phyloP scores from a whole-genome alignment of 2,888 invertebrate genomes.

The Drosophila anomalipes region DNA sequence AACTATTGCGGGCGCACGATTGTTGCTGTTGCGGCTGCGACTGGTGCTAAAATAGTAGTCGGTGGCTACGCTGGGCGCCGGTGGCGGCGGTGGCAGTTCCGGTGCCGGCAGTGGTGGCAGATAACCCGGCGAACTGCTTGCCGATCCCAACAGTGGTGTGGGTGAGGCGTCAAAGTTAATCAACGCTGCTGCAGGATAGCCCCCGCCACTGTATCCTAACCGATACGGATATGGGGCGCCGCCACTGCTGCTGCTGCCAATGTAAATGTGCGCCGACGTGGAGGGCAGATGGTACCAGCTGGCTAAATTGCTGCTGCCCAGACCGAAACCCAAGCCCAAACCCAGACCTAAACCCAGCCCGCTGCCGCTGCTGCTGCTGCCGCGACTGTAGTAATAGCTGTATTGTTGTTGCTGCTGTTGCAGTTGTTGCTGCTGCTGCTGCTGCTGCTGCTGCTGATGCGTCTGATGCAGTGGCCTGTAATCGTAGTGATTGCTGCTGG shows the following conservation, averaged over 20 bases:
- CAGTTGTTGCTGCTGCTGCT: constrained; percentile 47
- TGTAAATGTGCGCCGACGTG: constrained; percentile 79
- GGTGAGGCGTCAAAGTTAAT: constrained; percentile 79
- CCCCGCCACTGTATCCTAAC: constrained; percentile 66
- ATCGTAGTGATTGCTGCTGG: constrained; percentile 44
- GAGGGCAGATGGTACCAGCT: constrained; percentile 77
- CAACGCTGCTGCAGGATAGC: constrained; percentile 71
- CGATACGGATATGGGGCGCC: constrained; percentile 67
- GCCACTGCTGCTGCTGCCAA: constrained; percentile 74
- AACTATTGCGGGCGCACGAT: constrained; percentile 40
- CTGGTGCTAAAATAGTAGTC: constrained; percentile 68
- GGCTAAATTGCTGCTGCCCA: constrained; percentile 73
- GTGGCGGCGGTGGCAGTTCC: constrained; percentile 71
- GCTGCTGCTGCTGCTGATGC: constrained; percentile 32
- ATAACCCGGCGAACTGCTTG: constrained; percentile 67
- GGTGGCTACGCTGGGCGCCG: constrained; percentile 74
- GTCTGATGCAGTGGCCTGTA: constrained; percentile 34
- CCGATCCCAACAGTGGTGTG: constrained; percentile 75
- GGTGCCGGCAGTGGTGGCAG: constrained; percentile 60
- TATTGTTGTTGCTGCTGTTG: constrained; percentile 70
- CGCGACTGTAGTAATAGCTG: constrained; percentile 74
- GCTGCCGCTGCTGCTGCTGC: constrained; percentile 71
- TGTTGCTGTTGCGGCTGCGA: constrained; percentile 26
- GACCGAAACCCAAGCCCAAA: constrained; percentile 72
- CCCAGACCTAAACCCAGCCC: constrained; percentile 73